These are phyloP conservation scores for Ormia ochracea DNA, from an alignment of 2,888 invertebrate genomes.

Conservation along the genomic window DNA sequence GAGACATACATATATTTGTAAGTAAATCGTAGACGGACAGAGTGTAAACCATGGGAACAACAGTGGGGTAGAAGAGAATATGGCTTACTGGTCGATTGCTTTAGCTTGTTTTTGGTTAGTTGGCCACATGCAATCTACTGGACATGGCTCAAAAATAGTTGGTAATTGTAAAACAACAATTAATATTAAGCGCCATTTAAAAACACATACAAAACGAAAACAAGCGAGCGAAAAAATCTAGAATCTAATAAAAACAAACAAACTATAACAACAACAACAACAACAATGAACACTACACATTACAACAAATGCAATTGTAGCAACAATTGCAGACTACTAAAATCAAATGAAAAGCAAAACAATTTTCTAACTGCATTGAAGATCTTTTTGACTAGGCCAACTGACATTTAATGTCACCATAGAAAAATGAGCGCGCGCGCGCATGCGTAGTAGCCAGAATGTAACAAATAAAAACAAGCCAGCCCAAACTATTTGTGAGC, in stretches of 20 bases:
- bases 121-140: constrained; percentile 39
- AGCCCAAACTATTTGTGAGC: constrained; percentile 39
- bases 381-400: constrained; percentile 54
- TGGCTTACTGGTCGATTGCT: constrained; percentile 17
- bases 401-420: constrained; percentile 64
- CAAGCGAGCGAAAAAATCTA: not conserved
- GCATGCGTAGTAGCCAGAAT: constrained; percentile 23
- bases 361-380: constrained; percentile 41
- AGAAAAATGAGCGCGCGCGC: constrained; percentile 30
- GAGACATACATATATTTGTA: not conserved
- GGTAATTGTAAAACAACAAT: constrained; percentile 63
- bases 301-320: constrained; percentile 49
- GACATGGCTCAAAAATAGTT: constrained; percentile 55
- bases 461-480: constrained; percentile 21
- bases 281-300: constrained; percentile 36
- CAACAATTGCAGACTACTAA: constrained; percentile 44
- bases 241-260: not conserved
- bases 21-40: not conserved
- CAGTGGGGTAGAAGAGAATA: constrained; percentile 26
- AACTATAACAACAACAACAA: not conserved
- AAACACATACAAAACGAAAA: constrained; percentile 38
- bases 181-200: constrained; percentile 64
- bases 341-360: constrained; percentile 45
- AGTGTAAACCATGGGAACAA: constrained; percentile 17
- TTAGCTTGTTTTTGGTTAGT: constrained; percentile 9